Base-by-base conservation (phyloP, 2,113 vertebrate species). In the Orthochromis indermauri region DNA sequence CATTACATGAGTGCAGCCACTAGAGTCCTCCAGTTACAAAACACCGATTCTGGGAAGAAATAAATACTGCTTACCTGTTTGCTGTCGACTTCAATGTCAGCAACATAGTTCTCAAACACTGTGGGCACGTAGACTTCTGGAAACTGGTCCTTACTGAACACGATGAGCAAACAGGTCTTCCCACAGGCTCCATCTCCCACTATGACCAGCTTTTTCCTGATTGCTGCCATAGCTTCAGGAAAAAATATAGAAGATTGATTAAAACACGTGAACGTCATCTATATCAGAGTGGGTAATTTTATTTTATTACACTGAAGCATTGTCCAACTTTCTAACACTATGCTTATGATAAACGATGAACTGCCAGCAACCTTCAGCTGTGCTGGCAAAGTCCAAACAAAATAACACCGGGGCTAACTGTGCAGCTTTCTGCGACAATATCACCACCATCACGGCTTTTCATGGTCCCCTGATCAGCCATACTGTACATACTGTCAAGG, bases 81-180 rank as follows among this genome's bases (percentile, higher is more conserved):
- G 82, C 97, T 93, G 89, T 99, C 98, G 88, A 99, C 99, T 95
- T 99, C 98, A 7, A 99, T 99, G 96, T 99, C 98, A 83, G 99
- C 99, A 80, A 99, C 99, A 37, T 99, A 99, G 95, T 99, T 99
- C 96, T 99, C 99, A 91, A 99, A 99, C 87, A 99, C 98, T 0
- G 99, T 99, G 89, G 98, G 99, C 76, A 99, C 99, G 16, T 99
- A 99, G 5, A 99, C 99, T 93, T 99, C 99, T 80, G 99, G 98
- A 94, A 99, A 99, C 95, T 98, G 98, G 96, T 99, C 99, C 96
- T 99, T 99, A 94, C 99, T 99, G 96, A 99, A 99, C 88, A 99
- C 98, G 8, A 99, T 99, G 91, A 99, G 97, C 91, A 99, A 97
- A 94, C 99, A 99, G 42, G 99, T 99, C 95, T 99, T 99, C 66